Evolutionary conservation across 2,113 vertebrate species (phyloP).

Genomic region (Ictalurus furcatus): DNA sequence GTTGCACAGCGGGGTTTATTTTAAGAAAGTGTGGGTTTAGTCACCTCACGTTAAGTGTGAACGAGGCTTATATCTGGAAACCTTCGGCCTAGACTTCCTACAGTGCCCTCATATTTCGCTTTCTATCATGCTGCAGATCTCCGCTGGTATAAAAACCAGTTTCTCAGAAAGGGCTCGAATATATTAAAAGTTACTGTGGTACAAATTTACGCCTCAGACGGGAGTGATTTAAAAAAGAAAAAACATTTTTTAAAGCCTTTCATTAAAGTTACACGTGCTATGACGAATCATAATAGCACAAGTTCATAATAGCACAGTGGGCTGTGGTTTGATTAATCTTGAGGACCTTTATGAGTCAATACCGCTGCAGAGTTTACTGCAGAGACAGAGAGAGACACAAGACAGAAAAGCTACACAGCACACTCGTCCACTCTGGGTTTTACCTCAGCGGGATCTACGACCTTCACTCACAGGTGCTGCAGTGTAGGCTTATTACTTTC

Average conservation of each 20-base stretch:
- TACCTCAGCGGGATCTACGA: background rate
- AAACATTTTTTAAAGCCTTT: background rate
- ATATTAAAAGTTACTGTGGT: background rate
- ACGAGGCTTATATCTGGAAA: background rate
- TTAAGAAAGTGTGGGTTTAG: background rate
- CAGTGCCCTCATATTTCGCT: background rate
- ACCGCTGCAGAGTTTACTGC: background rate
- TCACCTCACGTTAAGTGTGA: background rate
- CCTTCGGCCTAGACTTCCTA: background rate
- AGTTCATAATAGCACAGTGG: background rate
- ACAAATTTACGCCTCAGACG: background rate
- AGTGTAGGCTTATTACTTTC: background rate
- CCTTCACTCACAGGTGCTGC: background rate
- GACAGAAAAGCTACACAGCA: background rate
- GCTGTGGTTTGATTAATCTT: background rate
- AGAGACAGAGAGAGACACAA: background rate
- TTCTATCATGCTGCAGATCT: background rate
- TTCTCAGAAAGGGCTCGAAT: background rate
- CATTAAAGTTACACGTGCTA: conserved; percentile 1
- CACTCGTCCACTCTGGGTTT: background rate
- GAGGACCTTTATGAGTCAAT: background rate
- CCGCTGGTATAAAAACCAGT: background rate
- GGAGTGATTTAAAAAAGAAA: background rate
- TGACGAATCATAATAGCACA: background rate
- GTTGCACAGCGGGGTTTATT: background rate